A percentile compares a stretch with the other conserved stretches of the same genome.
phyloP scores from a whole-genome alignment of 1,140 invertebrate species.

The Phenacoccus solenopsis region DNA sequence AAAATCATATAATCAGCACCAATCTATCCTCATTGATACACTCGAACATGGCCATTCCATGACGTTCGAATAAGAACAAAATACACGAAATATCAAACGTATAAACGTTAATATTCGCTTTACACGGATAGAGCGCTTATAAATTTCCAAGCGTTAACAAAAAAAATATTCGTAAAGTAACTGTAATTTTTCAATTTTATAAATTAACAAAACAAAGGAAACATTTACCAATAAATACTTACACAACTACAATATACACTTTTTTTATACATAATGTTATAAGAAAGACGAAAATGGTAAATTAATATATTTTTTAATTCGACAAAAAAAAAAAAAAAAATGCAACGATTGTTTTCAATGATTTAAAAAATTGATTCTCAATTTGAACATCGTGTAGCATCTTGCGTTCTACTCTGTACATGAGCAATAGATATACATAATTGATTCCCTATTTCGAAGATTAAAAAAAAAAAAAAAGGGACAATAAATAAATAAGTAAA shows the following conservation, averaged over 20 bases:
- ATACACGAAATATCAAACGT: too few relatives aligned
- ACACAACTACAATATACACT: background rate
- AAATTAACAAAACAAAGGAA: background rate
- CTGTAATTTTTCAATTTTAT: background rate
- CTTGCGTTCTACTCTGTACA: background rate
- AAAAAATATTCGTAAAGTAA: background rate
- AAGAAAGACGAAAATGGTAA: constrained; percentile 2
- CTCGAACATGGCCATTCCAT: background rate
- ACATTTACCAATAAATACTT: constrained; percentile 3
- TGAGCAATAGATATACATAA: background rate
- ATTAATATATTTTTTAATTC: background rate
- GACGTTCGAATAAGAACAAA: too few relatives aligned
- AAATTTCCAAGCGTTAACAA: background rate
- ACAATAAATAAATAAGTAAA: too few relatives aligned
- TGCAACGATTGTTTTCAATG: background rate
- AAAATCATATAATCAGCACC: background rate
- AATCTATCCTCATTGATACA: background rate
- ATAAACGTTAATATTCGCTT: background rate
- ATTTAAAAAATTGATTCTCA: background rate
- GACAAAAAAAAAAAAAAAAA: background rate
- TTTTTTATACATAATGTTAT: constrained; percentile 4
- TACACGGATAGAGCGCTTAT: background rate
- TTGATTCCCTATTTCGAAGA: too few relatives aligned
- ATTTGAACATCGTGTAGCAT: background rate
- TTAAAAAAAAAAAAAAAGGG: too few relatives aligned